phyloP scores from a whole-genome alignment of 2,888 invertebrate genomes.

The Heteromurus nitidus region DNA sequence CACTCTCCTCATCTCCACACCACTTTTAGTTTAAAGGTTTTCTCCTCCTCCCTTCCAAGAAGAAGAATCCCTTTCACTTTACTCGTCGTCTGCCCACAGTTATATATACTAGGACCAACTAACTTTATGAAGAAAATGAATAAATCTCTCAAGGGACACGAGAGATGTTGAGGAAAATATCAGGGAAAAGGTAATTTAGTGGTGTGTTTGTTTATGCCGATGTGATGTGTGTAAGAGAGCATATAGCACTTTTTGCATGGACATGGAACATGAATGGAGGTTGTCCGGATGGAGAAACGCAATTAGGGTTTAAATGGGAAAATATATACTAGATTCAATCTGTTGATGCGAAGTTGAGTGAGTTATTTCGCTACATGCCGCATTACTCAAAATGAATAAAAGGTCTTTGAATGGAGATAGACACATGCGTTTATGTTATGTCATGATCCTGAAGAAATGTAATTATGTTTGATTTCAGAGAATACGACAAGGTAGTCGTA shows the following conservation, averaged over 20 bases:
- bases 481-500: no score
- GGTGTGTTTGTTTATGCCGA: conserved; percentile 57
- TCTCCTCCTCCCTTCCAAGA: neutral
- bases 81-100: conserved; percentile 60
- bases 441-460: no score
- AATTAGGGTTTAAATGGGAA: conserved; percentile 59
- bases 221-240: no score
- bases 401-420: no score
- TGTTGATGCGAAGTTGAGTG: conserved; percentile 50
- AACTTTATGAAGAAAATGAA: conserved; percentile 45
- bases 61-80: conserved; percentile 16
- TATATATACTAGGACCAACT: conserved; percentile 61
- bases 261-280: conserved; percentile 9
- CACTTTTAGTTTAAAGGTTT: neutral
- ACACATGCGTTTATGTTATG: no score
- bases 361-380: conserved; percentile 52
- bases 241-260: neutral
- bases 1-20: neutral
- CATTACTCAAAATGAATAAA: no score
- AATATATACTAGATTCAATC: conserved; percentile 42
- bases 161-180: conserved; percentile 55
- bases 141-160: conserved; percentile 61
- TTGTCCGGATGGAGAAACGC: conserved; percentile 48
- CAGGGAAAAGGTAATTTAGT: conserved; percentile 63
- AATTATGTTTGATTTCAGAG: no score